Evolutionary conservation across 2,797 vertebrate genomes (phyloP).

Genomic region (Delichon dasypus): DNA sequence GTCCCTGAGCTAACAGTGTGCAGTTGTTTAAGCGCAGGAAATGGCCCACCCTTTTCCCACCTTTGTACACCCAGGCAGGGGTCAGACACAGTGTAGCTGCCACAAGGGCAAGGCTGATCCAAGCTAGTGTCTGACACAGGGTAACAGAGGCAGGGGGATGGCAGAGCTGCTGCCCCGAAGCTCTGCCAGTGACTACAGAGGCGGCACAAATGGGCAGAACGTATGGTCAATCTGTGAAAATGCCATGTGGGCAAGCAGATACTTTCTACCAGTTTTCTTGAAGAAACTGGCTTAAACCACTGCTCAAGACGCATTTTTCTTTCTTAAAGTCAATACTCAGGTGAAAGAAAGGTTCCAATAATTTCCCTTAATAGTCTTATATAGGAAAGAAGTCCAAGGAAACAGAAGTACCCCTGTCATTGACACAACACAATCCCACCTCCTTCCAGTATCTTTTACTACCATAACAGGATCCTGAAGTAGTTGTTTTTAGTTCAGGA

Average conservation of each 20-base stretch:
- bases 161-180: neutral
- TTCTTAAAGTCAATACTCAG: neutral
- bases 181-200: neutral
- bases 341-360: neutral
- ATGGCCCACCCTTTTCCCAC: slow-evolving; percentile 65
- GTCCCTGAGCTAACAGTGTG: slow-evolving; percentile 49
- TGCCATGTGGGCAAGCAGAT: neutral
- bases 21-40: slow-evolving; percentile 64
- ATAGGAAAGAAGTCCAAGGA: neutral
- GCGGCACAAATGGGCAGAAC: neutral
- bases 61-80: slow-evolving; percentile 67
- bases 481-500: slow-evolving; percentile 37
- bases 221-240: neutral
- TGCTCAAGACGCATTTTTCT: neutral
- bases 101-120: neutral
- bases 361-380: neutral
- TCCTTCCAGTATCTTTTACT: neutral
- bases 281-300: neutral
- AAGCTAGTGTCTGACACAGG: neutral
- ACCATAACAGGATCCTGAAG: neutral
- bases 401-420: neutral
- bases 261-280: neutral
- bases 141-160: neutral
- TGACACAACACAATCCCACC: neutral
- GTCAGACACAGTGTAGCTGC: slow-evolving; percentile 28